phyloP scores from a whole-genome alignment of 2,888 invertebrate genomes.

The Ferrisia virgata region DNA sequence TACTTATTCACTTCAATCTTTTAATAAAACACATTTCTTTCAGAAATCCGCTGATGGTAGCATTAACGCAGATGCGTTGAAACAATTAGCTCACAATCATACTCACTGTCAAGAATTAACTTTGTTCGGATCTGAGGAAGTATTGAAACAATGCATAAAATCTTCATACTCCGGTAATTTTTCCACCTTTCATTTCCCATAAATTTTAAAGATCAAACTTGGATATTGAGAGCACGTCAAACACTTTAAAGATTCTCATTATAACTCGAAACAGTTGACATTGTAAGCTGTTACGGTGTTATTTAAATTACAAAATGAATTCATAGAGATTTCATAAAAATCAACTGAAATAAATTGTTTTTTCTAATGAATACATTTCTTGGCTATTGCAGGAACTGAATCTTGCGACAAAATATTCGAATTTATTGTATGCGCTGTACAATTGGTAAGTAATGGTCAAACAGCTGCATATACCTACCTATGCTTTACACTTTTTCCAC shows the following conservation, averaged over 20 bases:
- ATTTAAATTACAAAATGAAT: no score
- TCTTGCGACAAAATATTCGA: not conserved
- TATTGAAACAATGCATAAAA: not conserved
- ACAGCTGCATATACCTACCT: not conserved
- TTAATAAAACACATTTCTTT: not conserved
- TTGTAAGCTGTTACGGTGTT: no score
- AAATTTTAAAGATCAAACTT: no score
- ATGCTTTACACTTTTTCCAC: not conserved
- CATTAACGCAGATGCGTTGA: not conserved
- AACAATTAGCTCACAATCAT: not conserved
- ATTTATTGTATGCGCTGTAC: not conserved
- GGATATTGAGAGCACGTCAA: no score
- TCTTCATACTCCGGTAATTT: not conserved
- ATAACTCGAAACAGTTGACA: no score
- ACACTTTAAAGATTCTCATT: no score
- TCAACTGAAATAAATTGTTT: no score
- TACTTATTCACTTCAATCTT: no score
- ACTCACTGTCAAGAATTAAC: conserved; percentile 9
- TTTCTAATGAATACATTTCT: not conserved
- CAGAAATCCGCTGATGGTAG: conserved; percentile 4
- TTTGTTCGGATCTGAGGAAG: not conserved
- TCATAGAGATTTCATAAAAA: no score
- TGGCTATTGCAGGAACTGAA: not conserved
- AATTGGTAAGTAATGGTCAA: not conserved
- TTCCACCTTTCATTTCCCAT: not conserved